Evolutionary conservation across 64 coral and sea anemone genomes (phyloP).

Genomic region (Hydrozoanthus tunicans): DNA sequence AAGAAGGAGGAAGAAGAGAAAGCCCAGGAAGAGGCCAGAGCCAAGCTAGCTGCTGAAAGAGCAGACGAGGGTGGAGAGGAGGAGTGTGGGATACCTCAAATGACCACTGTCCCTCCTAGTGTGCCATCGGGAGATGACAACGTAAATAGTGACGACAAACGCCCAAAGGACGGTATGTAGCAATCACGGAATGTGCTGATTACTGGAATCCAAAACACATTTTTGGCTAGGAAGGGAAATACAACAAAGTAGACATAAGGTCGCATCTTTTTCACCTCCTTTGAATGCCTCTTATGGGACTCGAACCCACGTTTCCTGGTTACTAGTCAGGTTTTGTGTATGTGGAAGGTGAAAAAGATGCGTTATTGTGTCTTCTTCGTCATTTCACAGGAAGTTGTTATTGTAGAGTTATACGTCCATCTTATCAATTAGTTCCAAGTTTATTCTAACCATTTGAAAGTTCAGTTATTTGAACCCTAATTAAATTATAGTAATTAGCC

Average conservation of each 20-base stretch:
- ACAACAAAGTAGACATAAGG: not conserved
- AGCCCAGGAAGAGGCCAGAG: conserved; percentile 71
- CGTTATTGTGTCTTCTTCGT: too few relatives aligned
- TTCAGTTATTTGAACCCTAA: too few relatives aligned
- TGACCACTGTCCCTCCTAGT: conserved; percentile 43
- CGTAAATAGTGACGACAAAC: conserved; percentile 22
- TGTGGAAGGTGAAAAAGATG: too few relatives aligned
- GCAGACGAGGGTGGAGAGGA: conserved; percentile 65
- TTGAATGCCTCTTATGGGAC: not conserved
- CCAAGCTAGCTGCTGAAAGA: conserved; percentile 63
- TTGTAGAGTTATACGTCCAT: too few relatives aligned
- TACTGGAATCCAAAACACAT: not conserved
- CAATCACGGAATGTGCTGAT: not conserved
- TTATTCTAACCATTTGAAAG: too few relatives aligned
- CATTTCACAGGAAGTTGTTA: too few relatives aligned
- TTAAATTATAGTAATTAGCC: too few relatives aligned
- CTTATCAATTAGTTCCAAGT: too few relatives aligned
- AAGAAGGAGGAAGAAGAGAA: conserved; percentile 92
- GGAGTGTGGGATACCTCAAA: conserved; percentile 50
- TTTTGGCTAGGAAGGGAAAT: not conserved
- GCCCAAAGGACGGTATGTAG: conserved; percentile 13
- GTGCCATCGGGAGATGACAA: conserved; percentile 1
- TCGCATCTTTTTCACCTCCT: not conserved
- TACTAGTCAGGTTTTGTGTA: not conserved
- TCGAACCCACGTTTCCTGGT: not conserved